Conservation (phyloP, 2,113 vertebrate species). For the mouse (Mus musculus) region GRCm39 chr17:69333501-69334000, state of each 20-base stretch:
- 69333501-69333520: neutral
- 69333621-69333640: conserved; percentile 70
- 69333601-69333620: conserved; percentile 67
- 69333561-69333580: neutral
- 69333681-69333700: conserved; percentile 9
- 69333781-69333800: neutral
- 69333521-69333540: neutral
- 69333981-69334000: neutral
- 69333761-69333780: neutral
- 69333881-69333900: neutral
- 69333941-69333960: neutral
- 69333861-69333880: neutral
- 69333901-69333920: conserved; percentile 45
- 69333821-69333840: conserved; percentile 34
- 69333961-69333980: conserved; percentile 30
- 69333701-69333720: conserved; percentile 51
- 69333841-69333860: neutral
- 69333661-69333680: conserved; percentile 25
- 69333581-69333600: conserved; percentile 35
- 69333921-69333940: neutral
- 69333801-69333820: neutral
- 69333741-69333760: conserved; percentile 42
- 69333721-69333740: conserved; percentile 1
- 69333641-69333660: conserved; percentile 78
- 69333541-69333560: neutral